phyloP scores from a whole-genome alignment of 1,140 invertebrate species.

The Meloidogyne chitwoodi region DNA sequence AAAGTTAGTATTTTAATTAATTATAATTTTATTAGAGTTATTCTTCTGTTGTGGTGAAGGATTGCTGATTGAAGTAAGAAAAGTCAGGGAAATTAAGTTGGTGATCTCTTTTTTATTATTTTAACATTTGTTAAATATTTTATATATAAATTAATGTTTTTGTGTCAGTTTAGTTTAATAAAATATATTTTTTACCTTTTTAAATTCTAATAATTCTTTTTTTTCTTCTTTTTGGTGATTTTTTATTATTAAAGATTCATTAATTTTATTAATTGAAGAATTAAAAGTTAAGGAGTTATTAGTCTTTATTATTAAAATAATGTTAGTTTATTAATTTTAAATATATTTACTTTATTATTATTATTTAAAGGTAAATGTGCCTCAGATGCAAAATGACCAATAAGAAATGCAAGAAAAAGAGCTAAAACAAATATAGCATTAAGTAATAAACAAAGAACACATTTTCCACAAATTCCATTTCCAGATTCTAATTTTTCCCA shows the following conservation, averaged over 20 bases:
- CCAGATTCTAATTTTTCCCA: neutral
- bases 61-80: no score
- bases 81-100: no score
- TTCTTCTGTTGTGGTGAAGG: no score
- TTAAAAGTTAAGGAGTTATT: neutral
- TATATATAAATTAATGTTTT: no score
- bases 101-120: no score
- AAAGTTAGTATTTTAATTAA: no score
- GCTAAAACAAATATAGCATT: conserved; percentile 41
- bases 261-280: neutral
- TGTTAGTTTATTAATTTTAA: neutral
- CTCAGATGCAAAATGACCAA: conserved; percentile 42
- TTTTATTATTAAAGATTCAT: neutral
- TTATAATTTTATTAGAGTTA: no score
- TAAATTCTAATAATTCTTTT: neutral
- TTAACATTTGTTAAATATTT: no score
- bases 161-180: no score
- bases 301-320: neutral
- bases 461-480: conserved; percentile 38
- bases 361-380: conserved; percentile 22
- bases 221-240: neutral
- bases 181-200: conserved; percentile 16
- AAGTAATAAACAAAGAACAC: conserved; percentile 44
- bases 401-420: conserved; percentile 43
- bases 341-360: conserved; percentile 5